A percentile compares a stretch with the other conserved stretches of the same genome.
Conservation (phyloP, 2,113 vertebrate genomes). For the Gorsachius goisagi region DNA sequence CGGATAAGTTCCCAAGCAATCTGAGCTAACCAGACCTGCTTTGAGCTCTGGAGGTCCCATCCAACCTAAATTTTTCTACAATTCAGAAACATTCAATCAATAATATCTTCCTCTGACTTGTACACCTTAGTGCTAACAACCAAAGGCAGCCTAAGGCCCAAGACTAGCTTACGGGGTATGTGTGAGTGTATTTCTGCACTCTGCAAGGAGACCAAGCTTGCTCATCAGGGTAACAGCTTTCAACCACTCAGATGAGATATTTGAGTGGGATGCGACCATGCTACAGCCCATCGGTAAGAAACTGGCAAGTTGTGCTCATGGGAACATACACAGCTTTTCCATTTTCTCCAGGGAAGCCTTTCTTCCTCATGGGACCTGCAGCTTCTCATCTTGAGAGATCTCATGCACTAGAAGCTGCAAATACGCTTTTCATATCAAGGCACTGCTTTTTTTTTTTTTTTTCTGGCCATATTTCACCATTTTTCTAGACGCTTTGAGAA, state of each 20-base stretch:
- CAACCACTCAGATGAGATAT: background rate
- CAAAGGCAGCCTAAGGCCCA: background rate
- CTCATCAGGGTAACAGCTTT: background rate
- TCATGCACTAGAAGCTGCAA: background rate
- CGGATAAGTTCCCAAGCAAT: background rate
- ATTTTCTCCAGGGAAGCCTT: background rate
- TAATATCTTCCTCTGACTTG: background rate
- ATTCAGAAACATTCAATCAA: background rate
- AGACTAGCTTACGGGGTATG: background rate
- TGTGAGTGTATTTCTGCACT: background rate
- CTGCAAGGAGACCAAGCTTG: background rate
- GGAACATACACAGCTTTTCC: background rate
- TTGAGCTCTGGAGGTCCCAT: background rate
- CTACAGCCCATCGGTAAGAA: background rate
- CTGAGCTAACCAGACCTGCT: background rate
- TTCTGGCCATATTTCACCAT: background rate
- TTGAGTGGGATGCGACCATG: background rate
- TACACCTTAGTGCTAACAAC: background rate
- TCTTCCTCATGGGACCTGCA: background rate
- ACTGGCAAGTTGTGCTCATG: background rate
- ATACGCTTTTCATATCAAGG: background rate
- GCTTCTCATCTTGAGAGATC: background rate
- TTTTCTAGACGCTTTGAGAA: background rate
- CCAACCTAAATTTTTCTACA: background rate
- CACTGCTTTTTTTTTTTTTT: background rate